Base-by-base conservation (phyloP, 2,113 vertebrate genomes). In the Alexandromys fortis region DNA sequence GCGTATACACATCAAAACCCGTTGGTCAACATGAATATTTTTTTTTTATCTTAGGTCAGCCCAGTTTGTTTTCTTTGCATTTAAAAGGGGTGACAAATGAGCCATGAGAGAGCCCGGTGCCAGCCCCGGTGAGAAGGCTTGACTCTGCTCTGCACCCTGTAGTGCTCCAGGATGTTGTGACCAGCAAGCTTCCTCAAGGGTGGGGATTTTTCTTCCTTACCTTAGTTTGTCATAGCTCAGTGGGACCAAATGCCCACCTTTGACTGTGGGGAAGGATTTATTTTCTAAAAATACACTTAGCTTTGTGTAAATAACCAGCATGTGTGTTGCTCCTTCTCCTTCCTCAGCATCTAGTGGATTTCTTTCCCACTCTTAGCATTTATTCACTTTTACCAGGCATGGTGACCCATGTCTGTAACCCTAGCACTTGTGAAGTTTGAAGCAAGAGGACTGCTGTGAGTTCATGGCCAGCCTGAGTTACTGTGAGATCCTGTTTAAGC, bases 41-140 rank as follows among this genome's bases (percentile, higher is more conserved):
- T 83, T 81, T 94, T 76, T 93, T 85, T 95, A 63, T 89, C 68
- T 17, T 70, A 75, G 73, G 30, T 73, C 8, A 26, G 73, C 17
- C 33, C 30, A 49, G 33, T 30, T 52, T 33, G 38, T 75, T 96
- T 72, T 86, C 55, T 79, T 93, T 94, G 72, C 73, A 38, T 45
- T 92, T 78, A 68, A n/a, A 85, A 75, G 75, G 22, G 35, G 26
- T 63, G 88, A 83, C 42, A 89, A 96, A 85, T 73, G 47, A 91
- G 24, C 11, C 22, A 28, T 7, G 42, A n/a, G 52, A 91, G 13
- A 16, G 17, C 45, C 83, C 86, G 49, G 61, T 17, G 24, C 17
- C 47, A 3, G 17, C 28, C 42, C 4, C 10, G 3, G n/a, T 7
- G 7, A 35, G 65, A 89, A 68, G 47, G 3, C 42, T 28, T 38